phyloP scores from a whole-genome alignment of 2,113 vertebrate species.

The Sitta europaea region DNA sequence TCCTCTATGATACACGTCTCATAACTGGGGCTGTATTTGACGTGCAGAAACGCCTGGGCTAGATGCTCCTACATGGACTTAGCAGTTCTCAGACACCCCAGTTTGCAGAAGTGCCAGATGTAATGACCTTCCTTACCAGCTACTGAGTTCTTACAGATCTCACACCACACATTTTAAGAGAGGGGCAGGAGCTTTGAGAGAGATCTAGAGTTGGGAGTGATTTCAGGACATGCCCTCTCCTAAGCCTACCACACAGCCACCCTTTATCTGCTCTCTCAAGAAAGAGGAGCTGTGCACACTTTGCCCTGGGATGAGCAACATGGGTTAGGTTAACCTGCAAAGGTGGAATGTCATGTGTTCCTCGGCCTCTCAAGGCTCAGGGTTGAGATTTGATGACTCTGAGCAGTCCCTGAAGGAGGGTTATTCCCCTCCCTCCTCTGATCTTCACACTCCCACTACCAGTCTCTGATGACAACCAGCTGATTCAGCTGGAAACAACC shows the following conservation, averaged over 20 bases:
- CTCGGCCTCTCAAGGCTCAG: neutral
- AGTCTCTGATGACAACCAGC: neutral
- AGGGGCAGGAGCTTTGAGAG: neutral
- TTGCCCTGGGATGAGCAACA: neutral
- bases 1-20: neutral
- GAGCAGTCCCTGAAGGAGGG: neutral
- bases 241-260: neutral
- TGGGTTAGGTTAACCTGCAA: neutral
- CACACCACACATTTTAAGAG: neutral
- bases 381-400: neutral
- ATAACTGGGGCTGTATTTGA: accelerated
- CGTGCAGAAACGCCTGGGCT: neutral
- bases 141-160: neutral
- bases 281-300: neutral
- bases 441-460: neutral
- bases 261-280: neutral
- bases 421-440: neutral
- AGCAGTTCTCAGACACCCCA: neutral
- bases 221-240: neutral
- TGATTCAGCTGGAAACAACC: neutral
- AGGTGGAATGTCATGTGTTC: neutral
- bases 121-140: neutral
- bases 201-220: neutral
- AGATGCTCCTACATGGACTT: neutral
- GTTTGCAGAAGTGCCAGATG: neutral